These are phyloP conservation scores for Neodiprion virginianus DNA, from an alignment of 1,140 invertebrate species.

Conservation along the genomic window DNA sequence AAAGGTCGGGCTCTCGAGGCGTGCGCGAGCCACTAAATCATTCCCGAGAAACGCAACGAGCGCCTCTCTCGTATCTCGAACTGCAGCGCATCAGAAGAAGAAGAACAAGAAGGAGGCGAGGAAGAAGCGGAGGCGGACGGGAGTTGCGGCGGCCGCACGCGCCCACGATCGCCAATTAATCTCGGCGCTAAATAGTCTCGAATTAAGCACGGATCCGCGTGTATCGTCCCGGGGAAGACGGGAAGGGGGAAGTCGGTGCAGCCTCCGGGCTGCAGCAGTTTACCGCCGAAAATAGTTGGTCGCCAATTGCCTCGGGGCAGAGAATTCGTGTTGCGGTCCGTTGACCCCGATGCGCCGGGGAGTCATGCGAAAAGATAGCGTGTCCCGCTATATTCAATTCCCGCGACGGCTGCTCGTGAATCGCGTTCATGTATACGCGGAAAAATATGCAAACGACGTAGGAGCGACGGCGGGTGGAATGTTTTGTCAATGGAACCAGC, in stretches of 20 bases:
- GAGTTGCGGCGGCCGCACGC: slow-evolving; percentile 18
- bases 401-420: not conserved
- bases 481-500: slow-evolving; percentile 1
- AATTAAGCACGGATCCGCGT: slow-evolving; percentile 24
- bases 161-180: slow-evolving; percentile 44
- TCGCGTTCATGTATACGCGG: not conserved
- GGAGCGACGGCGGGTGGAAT: not conserved
- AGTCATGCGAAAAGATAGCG: not conserved
- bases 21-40: slow-evolving; percentile 17
- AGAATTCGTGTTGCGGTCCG: not conserved
- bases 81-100: slow-evolving; percentile 20
- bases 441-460: slow-evolving; percentile 5
- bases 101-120: slow-evolving; percentile 27
- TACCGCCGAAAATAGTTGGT: not conserved
- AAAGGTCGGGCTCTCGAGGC: not conserved
- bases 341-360: not conserved
- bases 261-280: not conserved
- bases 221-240: too few species aligned
- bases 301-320: slow-evolving; percentile 1
- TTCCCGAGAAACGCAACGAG: not conserved
- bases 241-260: not conserved
- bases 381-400: slow-evolving; percentile 1
- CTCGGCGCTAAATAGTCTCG: slow-evolving; percentile 44
- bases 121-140: slow-evolving; percentile 27
- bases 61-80: slow-evolving; percentile 11